Evolutionary conservation across 1,140 invertebrate species (phyloP).

Genomic region (Copidosoma floridanum): DNA sequence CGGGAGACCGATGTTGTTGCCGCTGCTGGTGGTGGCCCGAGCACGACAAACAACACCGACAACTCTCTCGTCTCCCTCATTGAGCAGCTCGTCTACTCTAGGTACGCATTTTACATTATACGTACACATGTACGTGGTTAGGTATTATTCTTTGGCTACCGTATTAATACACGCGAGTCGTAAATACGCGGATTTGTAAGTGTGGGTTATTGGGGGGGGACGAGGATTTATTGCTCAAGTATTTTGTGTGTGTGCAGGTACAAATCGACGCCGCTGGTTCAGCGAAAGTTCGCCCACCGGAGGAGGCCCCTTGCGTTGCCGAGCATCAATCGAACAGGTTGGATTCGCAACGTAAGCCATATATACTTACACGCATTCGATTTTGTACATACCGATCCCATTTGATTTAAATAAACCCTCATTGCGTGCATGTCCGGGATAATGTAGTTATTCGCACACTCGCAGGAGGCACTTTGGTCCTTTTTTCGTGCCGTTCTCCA

Average conservation of each 20-base stretch:
- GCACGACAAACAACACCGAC: too few species aligned
- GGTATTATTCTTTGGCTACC: neutral
- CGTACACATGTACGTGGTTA: neutral
- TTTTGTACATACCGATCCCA: neutral
- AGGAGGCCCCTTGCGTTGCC: neutral
- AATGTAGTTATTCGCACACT: too few species aligned
- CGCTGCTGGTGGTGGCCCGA: too few species aligned
- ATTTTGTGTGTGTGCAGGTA: too few species aligned
- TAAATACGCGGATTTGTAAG: too few species aligned
- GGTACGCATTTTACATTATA: neutral
- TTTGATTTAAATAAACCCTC: too few species aligned
- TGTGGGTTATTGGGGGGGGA: too few species aligned
- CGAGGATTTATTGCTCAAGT: too few species aligned
- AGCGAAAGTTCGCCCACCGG: neutral
- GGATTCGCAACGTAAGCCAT: conserved; percentile 25
- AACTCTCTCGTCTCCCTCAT: neutral
- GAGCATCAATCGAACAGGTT: conserved; percentile 18
- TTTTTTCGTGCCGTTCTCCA: conserved; percentile 75
- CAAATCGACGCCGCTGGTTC: neutral
- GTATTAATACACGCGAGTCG: too few species aligned
- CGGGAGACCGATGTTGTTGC: too few species aligned
- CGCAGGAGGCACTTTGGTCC: conserved; percentile 58
- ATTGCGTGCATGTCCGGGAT: too few species aligned
- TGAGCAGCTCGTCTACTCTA: too few species aligned
- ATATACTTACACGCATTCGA: neutral